Evolutionary conservation across 2,888 invertebrate species (phyloP).

Genomic region (Dasypogon diadema): DNA sequence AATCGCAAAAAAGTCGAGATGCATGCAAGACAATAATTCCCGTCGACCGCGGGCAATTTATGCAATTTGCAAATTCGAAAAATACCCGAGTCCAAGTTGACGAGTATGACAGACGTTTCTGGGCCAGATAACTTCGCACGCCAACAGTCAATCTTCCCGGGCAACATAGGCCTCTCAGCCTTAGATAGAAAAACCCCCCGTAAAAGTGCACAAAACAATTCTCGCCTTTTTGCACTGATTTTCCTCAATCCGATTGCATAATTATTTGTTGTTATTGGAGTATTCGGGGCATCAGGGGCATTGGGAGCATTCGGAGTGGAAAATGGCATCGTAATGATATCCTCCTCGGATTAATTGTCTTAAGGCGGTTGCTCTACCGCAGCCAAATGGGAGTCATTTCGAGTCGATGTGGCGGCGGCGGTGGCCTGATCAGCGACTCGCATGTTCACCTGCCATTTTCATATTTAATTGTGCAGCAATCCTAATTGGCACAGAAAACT

Average conservation of each 20-base stretch:
- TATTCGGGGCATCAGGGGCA: neutral
- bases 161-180: too few relatives aligned
- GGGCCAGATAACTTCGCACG: slow-evolving; percentile 24
- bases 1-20: neutral
- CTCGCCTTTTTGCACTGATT: neutral
- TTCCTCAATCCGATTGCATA: neutral
- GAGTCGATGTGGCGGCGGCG: neutral
- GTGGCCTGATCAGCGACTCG: neutral
- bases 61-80: slow-evolving; percentile 22
- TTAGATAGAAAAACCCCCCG: too few relatives aligned
- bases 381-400: neutral
- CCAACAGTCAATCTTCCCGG: too few relatives aligned
- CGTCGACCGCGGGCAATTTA: slow-evolving; percentile 8
- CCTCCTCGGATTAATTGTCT: slow-evolving; percentile 17
- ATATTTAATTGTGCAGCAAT: slow-evolving; percentile 1
- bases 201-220: slow-evolving; percentile 7
- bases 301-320: neutral
- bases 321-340: neutral
- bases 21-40: neutral
- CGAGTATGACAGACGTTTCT: slow-evolving; percentile 32
- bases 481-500: slow-evolving; percentile 11
- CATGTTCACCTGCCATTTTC: slow-evolving; percentile 19
- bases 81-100: neutral
- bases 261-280: neutral
- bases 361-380: neutral